Base-by-base conservation (phyloP, 2,888 invertebrate species). In the Busseola fusca region DNA sequence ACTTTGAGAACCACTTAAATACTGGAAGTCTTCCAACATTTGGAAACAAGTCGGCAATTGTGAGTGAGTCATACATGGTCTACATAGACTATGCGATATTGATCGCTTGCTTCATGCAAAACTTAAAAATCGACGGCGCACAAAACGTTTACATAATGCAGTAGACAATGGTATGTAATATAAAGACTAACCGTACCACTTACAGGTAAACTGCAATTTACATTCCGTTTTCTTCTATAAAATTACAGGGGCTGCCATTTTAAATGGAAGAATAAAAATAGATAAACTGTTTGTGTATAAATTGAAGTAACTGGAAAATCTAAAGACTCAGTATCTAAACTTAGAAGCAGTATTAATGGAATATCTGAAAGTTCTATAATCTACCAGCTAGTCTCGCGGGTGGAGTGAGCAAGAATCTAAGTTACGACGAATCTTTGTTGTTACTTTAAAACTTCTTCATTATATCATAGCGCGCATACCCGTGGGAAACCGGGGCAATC, bases 401-500 rank as follows among this genome's bases (percentile, higher is more conserved):
- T 64, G 58, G 27, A 75, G 56, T 59, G n/a, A 72, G 42, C 73
- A 56, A 64, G 64, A 64, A 78, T 76, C 64, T 60, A 64, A 76
- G 79, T 78, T 72, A 56, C 52, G 42, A 56, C 52, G 42, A 76
- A 64, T 76, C 59, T 64, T 72, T 76, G 54, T 76, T 59, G 72
- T 74, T 71, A 52, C 74, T 78, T 78, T 72, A 71, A 72, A 74
- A 74, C 74, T 78, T 78, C 57, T 78, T 78, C 78, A 78, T 78
- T 72, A 78, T 52, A 72, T 62, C 62, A 78, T 63, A 63, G 62
- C 62, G 62, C 52, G 25, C 45, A 30, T 62, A 45, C 78, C 62
- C 74, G 27, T 12, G 37, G 72, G 50, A 63, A 63, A 18, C 42
- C 72, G n/a, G 62, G 50, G 63, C 34, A 78, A 64, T 78, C 64